Evolutionary conservation across 2,797 vertebrate genomes (phyloP).

Genomic region (Sorex maritimensis): DNA sequence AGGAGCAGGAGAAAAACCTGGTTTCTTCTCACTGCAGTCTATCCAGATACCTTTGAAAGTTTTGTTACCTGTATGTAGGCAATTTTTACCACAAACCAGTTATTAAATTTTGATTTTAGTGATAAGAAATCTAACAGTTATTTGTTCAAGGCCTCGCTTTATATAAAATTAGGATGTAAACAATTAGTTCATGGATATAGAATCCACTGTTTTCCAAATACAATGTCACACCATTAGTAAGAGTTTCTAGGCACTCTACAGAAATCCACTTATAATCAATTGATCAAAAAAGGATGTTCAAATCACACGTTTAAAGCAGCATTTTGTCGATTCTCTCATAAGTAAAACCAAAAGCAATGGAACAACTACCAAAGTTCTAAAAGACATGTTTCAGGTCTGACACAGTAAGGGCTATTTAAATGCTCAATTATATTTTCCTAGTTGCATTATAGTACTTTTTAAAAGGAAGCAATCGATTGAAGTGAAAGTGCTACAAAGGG

Average conservation of each 20-base stretch:
- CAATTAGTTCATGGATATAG: not conserved
- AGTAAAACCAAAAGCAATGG: not conserved
- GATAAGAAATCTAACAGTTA: not conserved
- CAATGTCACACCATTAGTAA: not conserved
- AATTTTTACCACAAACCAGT: not conserved
- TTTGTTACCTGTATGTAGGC: not conserved
- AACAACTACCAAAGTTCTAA: not conserved
- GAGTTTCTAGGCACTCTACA: not conserved
- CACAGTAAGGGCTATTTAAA: conserved; percentile 53
- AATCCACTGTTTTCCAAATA: not conserved
- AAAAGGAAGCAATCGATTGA: not conserved
- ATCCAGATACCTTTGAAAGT: not conserved
- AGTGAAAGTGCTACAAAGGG: conserved; percentile 15
- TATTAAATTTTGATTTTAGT: not conserved
- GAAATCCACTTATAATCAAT: not conserved
- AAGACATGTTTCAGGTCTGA: conserved; percentile 12
- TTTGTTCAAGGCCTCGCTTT: conserved; percentile 33
- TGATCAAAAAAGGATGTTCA: not conserved
- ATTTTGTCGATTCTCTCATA: not conserved
- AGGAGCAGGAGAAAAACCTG: not conserved
- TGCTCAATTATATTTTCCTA: not conserved
- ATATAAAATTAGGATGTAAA: not conserved
- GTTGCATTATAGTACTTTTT: not conserved
- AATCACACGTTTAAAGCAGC: not conserved
- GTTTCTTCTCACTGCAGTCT: not conserved